Base-by-base conservation (phyloP, 2,888 invertebrate species). In the Melolontha melolontha region DNA sequence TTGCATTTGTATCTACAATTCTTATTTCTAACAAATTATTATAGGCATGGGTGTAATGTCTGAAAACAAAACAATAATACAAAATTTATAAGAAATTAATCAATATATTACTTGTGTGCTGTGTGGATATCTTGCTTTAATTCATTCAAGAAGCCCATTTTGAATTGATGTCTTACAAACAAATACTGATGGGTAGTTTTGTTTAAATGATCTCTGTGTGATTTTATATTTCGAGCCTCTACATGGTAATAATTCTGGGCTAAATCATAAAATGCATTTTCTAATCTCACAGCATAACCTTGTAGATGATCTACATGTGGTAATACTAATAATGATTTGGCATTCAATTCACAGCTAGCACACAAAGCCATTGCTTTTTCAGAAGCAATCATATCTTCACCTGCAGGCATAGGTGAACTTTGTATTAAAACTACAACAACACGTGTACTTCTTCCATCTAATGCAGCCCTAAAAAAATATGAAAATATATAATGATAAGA, bases 111-210 rank as follows among this genome's bases (percentile, higher is more conserved):
- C 88, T 93, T 94, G 76, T 94, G 90, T 11, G 97, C 95, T 0
- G 92, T 91, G 78, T 90, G 91, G 74, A 90, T 87, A 80, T 98
- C 98, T 80, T 97, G 96, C 76, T 94, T 92, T 71, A 99, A 84
- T 84, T 99, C 99, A 79, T 94, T 94, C 63, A 97, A 89, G 84
- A 97, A 98, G 0, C 94, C 99, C 82, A 98, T 90, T 85, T 99
- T 99, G 81, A 97, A 98, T 79, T 97, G 95, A 85, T 98, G 98
- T 39, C 99, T 86, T 27, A 98, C 96, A 86, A 94, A 94, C 63
- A 99, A 87, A 76, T 94, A 92, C 81, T 94, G 95, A 84, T 98
- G 97, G 16, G 92, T 92, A 10, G 92, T 93, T 84, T 95, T 95
- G 76, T 96, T 96, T 40, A 97, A 87, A 78, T 95, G 93, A 79